Base-by-base conservation (phyloP, 2,113 vertebrate genomes). In the Halcyon senegalensis region DNA sequence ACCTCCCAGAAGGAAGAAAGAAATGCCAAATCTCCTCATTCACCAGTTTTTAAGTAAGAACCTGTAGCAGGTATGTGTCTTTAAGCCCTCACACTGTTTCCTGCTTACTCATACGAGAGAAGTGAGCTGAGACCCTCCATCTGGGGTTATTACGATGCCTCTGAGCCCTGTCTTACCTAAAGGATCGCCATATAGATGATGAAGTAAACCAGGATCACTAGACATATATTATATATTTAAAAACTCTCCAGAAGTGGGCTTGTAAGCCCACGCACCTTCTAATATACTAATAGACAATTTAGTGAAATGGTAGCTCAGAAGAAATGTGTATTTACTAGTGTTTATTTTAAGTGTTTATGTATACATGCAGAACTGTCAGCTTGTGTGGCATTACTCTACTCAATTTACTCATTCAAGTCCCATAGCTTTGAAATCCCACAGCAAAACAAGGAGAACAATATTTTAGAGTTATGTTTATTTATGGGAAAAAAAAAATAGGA, bases 31-130 rank as follows among this genome's bases (percentile, higher is more conserved):
- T 53, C 58, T 81, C 44, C 53, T 76, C 21, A 18, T 33, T 43
- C 41, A 41, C 55, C 21, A 13, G 27, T 68, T 74, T 58, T 50
- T 28, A 37, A 30, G 18, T 0, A 68, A 37, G 18, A n/a, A 55
- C 8, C 68, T 80, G 51, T 24, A 55, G 41, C 25, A 63, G 5
- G 25, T 25, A 8, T 0, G 0, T 24, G 7, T 60, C 30, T 88
- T 55, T 59, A 55, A 83, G 56, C 37, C 20, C 37, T 81, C 31
- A 37, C 19, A 4, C 17, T 18, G 31, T 25, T 23, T 89, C 9
- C n/a, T 80, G 33, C n/a, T 70, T 46, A 31, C 28, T 68, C 11
- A 0, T 27, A 17, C 9, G 23, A 73, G 15, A 50, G 33, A 18
- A 63, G 11, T 11, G n/a, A 76, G 64, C 24, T 50, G 63, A 90